phyloP scores from a whole-genome alignment of 2,888 invertebrate species.

The Sarcophaga subvicina region DNA sequence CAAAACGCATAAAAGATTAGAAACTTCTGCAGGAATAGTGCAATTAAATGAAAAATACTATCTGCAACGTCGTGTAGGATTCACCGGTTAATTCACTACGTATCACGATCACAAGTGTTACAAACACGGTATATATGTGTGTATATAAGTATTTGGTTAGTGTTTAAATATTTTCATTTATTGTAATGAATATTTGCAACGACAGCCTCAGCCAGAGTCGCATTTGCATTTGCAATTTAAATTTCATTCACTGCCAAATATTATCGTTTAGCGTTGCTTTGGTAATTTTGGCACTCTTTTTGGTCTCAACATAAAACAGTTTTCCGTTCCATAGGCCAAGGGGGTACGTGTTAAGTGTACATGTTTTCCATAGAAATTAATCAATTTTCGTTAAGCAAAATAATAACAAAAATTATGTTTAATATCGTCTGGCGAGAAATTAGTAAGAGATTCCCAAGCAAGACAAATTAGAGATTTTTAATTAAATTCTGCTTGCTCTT shows the following conservation, averaged over 20 bases:
- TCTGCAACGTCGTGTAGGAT: too few species aligned
- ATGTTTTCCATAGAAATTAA: conserved; percentile 10
- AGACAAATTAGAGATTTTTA: too few species aligned
- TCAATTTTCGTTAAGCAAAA: neutral
- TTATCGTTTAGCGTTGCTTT: neutral
- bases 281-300: neutral
- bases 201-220: neutral
- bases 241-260: neutral
- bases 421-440: neutral
- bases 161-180: conserved; percentile 1
- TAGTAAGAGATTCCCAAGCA: neutral
- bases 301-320: conserved; percentile 21
- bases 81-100: too few species aligned
- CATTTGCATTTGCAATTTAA: conserved; percentile 37
- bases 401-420: neutral
- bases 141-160: neutral
- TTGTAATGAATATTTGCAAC: conserved; percentile 7
- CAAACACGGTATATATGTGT: neutral
- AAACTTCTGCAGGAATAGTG: too few species aligned
- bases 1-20: too few species aligned
- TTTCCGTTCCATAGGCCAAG: conserved; percentile 50
- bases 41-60: too few species aligned
- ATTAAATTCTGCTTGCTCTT: too few species aligned
- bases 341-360: conserved; percentile 42
- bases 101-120: neutral